Evolutionary conservation across 2,113 vertebrate species (phyloP).

Genomic region (Oreotrochilus melanogaster): DNA sequence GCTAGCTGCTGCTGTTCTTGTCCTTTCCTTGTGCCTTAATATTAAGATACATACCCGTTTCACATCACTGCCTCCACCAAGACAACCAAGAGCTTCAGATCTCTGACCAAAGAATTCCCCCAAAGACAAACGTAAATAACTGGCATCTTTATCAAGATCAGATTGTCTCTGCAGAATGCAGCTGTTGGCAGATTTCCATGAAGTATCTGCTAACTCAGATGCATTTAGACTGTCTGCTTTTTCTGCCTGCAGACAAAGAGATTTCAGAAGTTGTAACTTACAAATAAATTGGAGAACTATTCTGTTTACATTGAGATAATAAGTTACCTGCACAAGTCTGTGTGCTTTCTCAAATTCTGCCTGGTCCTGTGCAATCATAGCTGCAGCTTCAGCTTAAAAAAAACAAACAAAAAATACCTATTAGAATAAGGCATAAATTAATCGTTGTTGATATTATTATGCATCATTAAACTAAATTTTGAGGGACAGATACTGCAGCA

Average conservation of each 20-base stretch:
- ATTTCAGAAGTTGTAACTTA: background rate
- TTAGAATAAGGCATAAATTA: background rate
- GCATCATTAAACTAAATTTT: background rate
- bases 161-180: conserved; percentile 79
- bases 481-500: background rate
- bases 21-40: background rate
- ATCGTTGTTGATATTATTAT: background rate
- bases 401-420: background rate
- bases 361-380: conserved; percentile 89
- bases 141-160: conserved; percentile 81
- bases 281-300: background rate
- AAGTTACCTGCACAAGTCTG: conserved; percentile 89
- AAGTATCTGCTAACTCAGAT: conserved; percentile 78
- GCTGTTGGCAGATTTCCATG: conserved; percentile 84
- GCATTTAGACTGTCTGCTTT: conserved; percentile 76
- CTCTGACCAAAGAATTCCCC: conserved; percentile 93
- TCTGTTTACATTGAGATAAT: background rate
- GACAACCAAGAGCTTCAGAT: conserved; percentile 94
- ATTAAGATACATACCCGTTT: conserved; percentile 87
- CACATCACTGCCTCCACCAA: conserved; percentile 82
- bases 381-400: conserved; percentile 86
- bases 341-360: conserved; percentile 92
- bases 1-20: background rate
- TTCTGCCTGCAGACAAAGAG: conserved; percentile 80
- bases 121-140: conserved; percentile 89